Conservation (phyloP, 1,140 invertebrate genomes). For the Paraescarpia echinospica region DNA sequence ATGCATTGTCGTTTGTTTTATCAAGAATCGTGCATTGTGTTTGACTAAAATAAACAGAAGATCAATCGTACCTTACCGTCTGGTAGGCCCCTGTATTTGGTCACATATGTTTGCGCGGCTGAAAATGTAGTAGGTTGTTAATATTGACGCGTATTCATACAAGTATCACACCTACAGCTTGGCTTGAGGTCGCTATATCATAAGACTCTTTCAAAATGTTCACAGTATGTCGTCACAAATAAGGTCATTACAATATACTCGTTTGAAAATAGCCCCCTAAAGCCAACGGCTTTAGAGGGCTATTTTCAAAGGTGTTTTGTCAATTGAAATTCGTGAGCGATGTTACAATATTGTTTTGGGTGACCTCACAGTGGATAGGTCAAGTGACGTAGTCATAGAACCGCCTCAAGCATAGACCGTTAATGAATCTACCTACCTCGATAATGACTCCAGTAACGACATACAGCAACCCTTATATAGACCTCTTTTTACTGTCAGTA, state of each 20-base stretch:
- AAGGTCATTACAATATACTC: too few species aligned
- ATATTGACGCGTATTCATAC: background rate
- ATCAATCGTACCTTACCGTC: too few species aligned
- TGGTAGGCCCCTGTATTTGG: too few species aligned
- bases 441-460: background rate
- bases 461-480: background rate
- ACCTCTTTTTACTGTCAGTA: background rate
- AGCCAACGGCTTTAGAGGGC: too few species aligned
- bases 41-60: too few species aligned
- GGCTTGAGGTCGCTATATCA: too few species aligned
- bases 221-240: background rate
- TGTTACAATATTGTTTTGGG: background rate
- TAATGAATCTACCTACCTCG: background rate
- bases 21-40: too few species aligned
- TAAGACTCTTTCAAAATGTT: too few species aligned
- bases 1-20: too few species aligned
- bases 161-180: too few species aligned
- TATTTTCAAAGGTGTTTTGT: background rate
- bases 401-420: background rate
- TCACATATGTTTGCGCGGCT: too few species aligned
- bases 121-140: background rate
- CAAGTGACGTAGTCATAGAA: background rate
- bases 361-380: background rate
- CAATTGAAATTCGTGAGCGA: background rate
- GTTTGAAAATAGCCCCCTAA: too few species aligned